phyloP scores from a whole-genome alignment of 2,797 vertebrate genomes.

The Rhabdophis nuchalis region DNA sequence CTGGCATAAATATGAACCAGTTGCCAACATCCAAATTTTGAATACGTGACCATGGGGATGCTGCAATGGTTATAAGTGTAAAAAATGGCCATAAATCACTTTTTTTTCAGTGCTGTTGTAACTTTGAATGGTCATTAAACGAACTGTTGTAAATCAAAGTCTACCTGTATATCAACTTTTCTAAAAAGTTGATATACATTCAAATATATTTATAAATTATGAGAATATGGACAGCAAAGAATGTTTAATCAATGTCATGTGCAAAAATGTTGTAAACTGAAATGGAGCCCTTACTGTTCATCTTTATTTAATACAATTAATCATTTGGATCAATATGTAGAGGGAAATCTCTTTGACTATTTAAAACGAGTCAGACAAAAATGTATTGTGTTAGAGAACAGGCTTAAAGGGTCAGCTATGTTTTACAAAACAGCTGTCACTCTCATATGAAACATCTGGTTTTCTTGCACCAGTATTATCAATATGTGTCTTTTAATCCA shows the following conservation, averaged over 20 bases:
- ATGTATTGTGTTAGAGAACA: conserved; percentile 67
- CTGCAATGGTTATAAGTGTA: background rate
- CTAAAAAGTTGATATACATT: background rate
- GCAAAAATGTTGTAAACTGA: background rate
- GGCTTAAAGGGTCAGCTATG: conserved; percentile 72
- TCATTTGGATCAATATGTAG: conserved; percentile 70
- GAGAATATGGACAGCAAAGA: background rate
- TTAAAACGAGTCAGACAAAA: conserved; percentile 72
- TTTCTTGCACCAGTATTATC: conserved; percentile 40
- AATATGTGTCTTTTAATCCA: conserved; percentile 35
- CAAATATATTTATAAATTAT: background rate
- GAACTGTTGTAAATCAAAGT: background rate
- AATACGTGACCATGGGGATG: background rate
- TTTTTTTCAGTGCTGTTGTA: background rate
- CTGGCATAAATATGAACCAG: background rate
- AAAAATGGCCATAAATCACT: background rate
- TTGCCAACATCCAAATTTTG: background rate
- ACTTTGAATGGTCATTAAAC: background rate
- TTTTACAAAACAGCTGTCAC: conserved; percentile 79
- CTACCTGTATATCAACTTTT: background rate
- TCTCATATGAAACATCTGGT: conserved; percentile 75
- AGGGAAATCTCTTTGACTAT: conserved; percentile 69
- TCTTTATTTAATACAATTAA: conserved; percentile 66
- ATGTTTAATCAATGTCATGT: background rate
- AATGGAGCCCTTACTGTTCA: conserved; percentile 33